Evolutionary conservation across 2,113 vertebrate species (phyloP), one percentile per base, ranked within the genome.

Genomic region (Neoarius graeffei): DNA sequence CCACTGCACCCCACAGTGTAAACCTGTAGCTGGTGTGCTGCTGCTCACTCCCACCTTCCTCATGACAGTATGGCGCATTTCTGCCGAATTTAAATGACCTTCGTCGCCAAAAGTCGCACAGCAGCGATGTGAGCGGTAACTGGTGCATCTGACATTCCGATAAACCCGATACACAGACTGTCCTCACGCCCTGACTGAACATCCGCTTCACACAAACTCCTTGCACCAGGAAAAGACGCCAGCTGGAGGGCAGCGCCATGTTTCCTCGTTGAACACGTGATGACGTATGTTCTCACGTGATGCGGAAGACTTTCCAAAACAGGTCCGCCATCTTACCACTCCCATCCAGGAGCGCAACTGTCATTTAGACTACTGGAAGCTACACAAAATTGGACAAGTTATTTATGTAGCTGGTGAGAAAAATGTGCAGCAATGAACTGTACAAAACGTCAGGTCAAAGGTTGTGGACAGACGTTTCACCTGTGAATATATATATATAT

Each of bases 171-270:
- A 57, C 5, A 0, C 27, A 81, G 5, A 57, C 25, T 14, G 57
- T 71, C 50, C 62, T 71, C 20, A 64, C 7, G 27, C 20, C 77
- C 23, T 87, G 42, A 3, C 7, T 64, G 7, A 86, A 4, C 30
- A n/a, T 17, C 15, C 52, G 81, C 23, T 85, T 84, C 10, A 88
- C 48, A 59, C 81, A 54, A 71, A 56, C 7, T 64, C 50, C 50
- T 14, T 80, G 87, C 20, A 30, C 6, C 3, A 83, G 5, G 5
- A 89, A 23, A 17, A 35, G 74, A 50, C 86, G 83, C 81, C 83
- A 87, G 81, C 80, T 56, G 42, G 30, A 66, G 67, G 74, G 23
- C n/a, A 92, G 86, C 91, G 91, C 90, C 91, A 92, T 92, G 7
- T 91, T 89, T 86, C 25, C 50, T 50, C 42, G 76, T 13, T 19